Percentiles rank a stretch among this genome's conserved stretches.
Conservation (phyloP, 2,888 invertebrate genomes). For the Acronicta psi region DNA sequence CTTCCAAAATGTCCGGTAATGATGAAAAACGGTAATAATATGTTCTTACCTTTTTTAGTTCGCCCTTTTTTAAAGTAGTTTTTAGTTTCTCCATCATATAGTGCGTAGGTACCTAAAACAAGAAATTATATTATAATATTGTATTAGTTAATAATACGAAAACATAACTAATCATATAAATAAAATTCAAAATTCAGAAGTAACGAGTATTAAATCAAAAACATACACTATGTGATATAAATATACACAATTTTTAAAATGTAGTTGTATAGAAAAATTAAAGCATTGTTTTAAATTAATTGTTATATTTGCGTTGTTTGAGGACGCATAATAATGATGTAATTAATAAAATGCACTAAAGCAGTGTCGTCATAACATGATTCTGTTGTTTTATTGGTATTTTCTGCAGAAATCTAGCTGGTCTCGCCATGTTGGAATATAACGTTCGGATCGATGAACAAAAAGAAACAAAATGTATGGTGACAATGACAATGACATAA, state of each 20-base stretch:
- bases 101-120: conserved; percentile 51
- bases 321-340: conserved; percentile 67
- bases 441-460: no score
- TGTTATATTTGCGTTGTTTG: conserved; percentile 77
- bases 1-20: conserved; percentile 20
- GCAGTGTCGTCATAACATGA: conserved; percentile 77
- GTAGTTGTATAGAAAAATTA: conserved; percentile 75
- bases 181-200: conserved; percentile 51
- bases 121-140: conserved; percentile 47
- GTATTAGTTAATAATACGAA: conserved; percentile 30
- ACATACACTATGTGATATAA: conserved; percentile 84
- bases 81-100: conserved; percentile 24
- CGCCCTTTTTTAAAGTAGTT: no score
- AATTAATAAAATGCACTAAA: conserved; percentile 84
- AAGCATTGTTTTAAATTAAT: conserved; percentile 77
- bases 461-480: no score
- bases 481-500: no score
- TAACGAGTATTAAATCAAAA: conserved; percentile 61
- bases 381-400: conserved; percentile 70
- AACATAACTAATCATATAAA: conserved; percentile 39
- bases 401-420: not conserved
- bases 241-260: conserved; percentile 86
- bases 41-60: conserved; percentile 15
- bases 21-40: conserved; percentile 7
- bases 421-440: no score